Base-by-base conservation (phyloP, 2,888 invertebrate species). In the Aphidius colemani region DNA sequence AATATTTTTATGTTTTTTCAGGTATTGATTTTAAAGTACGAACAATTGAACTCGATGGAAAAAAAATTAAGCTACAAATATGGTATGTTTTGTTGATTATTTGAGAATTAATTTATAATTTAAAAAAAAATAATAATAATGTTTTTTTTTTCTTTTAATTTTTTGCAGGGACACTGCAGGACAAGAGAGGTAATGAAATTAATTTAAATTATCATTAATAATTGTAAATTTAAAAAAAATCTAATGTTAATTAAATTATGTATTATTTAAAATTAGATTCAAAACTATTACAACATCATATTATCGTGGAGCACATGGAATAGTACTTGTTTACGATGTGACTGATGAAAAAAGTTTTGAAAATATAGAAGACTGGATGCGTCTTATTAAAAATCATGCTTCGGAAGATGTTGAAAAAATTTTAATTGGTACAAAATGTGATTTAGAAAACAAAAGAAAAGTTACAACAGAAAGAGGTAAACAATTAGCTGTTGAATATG, bases 111-210 rank as follows among this genome's bases (percentile, higher is more conserved):
- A n/a, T n/a, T n/a, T n/a, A n/a, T n/a, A n/a, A n/a, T n/a, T n/a
- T n/a, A n/a, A n/a, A n/a, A n/a, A n/a, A n/a, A n/a, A n/a, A n/a
- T n/a, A n/a, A n/a, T n/a, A n/a, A n/a, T n/a, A n/a, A n/a, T n/a
- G 18, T 18, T 18, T 18, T 18, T 18, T 18, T 18, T 18, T 55
- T 61, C 46, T 48, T 43, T 46, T 30, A 58, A 18, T 78, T n/a
- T n/a, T n/a, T n/a, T n/a, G n/a, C n/a, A 96, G 96, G 98, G 98
- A 98, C 82, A 98, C 98, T 62, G 98, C 98, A 50, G 98, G 99
- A 0, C 98, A 99, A 84, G 99, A 99, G 83, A 88, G 98, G 79
- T 30, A 30, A 30, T 5, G n/a, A 5, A 30, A 30, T 30, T 30
- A 30, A 30, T 30, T 30, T 30, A 18, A 1, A 18, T 18, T 18